Evolutionary conservation across 2,888 invertebrate species (phyloP), one percentile per base, ranked within the genome.

Genomic region (Strigamia transsilvanica): DNA sequence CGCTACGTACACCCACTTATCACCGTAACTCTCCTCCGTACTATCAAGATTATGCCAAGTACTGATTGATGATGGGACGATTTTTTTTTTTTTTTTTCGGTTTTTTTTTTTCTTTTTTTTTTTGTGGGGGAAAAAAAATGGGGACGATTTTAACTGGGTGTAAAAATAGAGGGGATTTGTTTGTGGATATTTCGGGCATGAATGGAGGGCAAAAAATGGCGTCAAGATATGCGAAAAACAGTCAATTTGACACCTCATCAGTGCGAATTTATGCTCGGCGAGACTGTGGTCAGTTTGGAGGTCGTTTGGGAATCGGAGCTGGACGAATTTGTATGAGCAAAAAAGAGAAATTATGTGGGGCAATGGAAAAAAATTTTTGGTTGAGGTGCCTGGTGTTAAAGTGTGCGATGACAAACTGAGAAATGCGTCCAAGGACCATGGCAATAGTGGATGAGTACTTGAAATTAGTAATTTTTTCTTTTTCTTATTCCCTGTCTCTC

Each of bases 11-110:
- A 12, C 79, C 56, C 27, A 27, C 66, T n/a, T 82, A 84, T 80
- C 61, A 61, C 10, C 84, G 83, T 80, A 84, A 83, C 46, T 84
- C 84, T 80, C 83, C 84, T 12, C 77, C 83, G 56, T 85, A 84
- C 79, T 84, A 85, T 82, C 84, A 84, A 66, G 85, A 85, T 80
- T 80, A 83, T 79, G 80, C 83, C 56, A 85, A 85, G 78, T 84
- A 85, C 80, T 85, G 80, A 80, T 41, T 42, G 42, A 80, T 61
- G 61, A 61, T 18, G 61, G 46, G 46, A 46, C 4, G 15, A 46
- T 46, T 46, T 46, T 46, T 34, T 34, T 34, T 34, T 34, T 34
- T 34, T 7, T 5, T 5, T 5, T 34, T 3, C 3, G 34, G 7
- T 34, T 34, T 34, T 34, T 34, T 7, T n/a, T 46, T 46, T 46